phyloP scores from a whole-genome alignment of 2,888 invertebrate genomes.

The Chydorus sphaericus region DNA sequence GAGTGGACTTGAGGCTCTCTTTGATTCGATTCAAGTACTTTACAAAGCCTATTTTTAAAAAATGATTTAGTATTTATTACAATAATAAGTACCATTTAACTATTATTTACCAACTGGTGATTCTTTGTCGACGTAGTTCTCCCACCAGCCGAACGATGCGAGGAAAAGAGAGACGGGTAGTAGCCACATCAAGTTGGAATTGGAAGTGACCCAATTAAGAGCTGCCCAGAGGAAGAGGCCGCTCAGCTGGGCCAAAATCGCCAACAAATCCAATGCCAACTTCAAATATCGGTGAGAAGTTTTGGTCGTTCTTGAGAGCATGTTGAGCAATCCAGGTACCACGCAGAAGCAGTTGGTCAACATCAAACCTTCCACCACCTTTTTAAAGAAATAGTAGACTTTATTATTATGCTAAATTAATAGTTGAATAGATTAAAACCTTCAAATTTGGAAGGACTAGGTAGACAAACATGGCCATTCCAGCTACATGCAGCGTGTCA shows the following conservation, averaged over 20 bases:
- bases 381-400: too few species aligned
- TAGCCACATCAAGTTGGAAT: slow-evolving; percentile 37
- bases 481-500: slow-evolving; percentile 34
- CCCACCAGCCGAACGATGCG: slow-evolving; percentile 70
- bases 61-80: slow-evolving; percentile 17
- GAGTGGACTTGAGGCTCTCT: slow-evolving; percentile 41
- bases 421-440: too few species aligned
- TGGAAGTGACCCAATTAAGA: slow-evolving; percentile 22
- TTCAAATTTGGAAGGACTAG: slow-evolving; percentile 34
- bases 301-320: slow-evolving; percentile 38
- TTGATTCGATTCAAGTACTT: slow-evolving; percentile 34
- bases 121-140: slow-evolving; percentile 46
- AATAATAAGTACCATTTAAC: slow-evolving; percentile 15
- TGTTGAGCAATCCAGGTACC: slow-evolving; percentile 30
- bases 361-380: slow-evolving; percentile 33
- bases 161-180: slow-evolving; percentile 47
- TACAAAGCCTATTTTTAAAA: slow-evolving; percentile 27
- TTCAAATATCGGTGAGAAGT: neutral
- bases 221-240: slow-evolving; percentile 55
- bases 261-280: slow-evolving; percentile 38
- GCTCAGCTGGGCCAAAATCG: slow-evolving; percentile 46
- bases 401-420: too few species aligned
- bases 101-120: slow-evolving; percentile 20
- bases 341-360: slow-evolving; percentile 34
- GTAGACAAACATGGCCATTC: slow-evolving; percentile 34